Evolutionary conservation across 2,888 invertebrate species (phyloP), one percentile per base, ranked within the genome.

Genomic region (Dryocosmus kuriphilus): DNA sequence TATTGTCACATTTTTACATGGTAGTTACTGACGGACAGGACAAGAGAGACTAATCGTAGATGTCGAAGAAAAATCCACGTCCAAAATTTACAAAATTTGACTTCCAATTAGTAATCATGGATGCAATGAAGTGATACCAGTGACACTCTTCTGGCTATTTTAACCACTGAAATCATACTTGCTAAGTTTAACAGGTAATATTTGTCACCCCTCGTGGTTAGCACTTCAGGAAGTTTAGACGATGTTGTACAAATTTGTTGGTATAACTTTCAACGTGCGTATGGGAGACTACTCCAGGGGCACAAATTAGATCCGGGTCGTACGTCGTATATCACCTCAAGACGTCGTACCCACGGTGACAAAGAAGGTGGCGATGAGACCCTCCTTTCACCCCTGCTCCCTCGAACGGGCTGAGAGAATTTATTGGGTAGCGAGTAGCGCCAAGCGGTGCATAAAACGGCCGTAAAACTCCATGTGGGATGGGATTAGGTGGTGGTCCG

Each of bases 361-460:
- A 55, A 71, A 71, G 71, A 71, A 71, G 51, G 51, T 71, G 71
- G 71, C 71, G 60, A 74, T 74, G 57, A 74, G 60, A 74, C 55
- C 62, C 55, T 77, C 55, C 51, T 51, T 65, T 51, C 35, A 74
- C 55, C 51, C 32, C 32, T 67, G 51, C 73, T 41, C 46, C 73
- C 67, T 76, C 27, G 74, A 81, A 75, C 73, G 77, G 76, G 71
- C 76, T 71, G 78, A 30, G 78, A 77, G 80, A 85, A 88, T 87
- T 88, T 88, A 88, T 86, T 84, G 82, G 81, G 79, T 83, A 81
- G 81, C 80, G 82, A 81, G 80, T 80, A 83, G 79, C 67, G 71
- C 71, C 80, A 75, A 80, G 79, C 74, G 78, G 77, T 83, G 85
- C 85, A 87, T 86, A 85, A 86, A 86, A 85, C 79, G 82, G 79